A percentile compares a stretch with the other conserved stretches of the same genome.
phyloP scores from a whole-genome alignment of 2,888 invertebrate genomes.

The Dynastes maya region DNA sequence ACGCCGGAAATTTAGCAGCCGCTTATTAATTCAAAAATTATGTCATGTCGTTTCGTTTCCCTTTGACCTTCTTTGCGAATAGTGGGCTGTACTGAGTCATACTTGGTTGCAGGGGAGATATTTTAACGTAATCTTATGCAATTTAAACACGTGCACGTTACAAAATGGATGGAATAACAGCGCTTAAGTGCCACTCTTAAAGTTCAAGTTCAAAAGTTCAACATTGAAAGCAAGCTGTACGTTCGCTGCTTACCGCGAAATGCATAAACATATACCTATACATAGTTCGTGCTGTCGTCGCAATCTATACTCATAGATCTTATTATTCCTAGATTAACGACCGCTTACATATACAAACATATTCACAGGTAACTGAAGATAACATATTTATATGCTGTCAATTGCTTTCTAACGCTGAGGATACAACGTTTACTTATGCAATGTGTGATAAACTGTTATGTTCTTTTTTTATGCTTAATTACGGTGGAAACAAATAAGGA shows the following conservation, averaged over 20 bases:
- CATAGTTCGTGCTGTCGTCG: neutral
- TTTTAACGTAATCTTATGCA: constrained; percentile 49
- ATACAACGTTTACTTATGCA: neutral
- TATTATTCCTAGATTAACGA: constrained; percentile 32
- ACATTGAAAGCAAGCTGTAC: constrained; percentile 31
- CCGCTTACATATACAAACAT: constrained; percentile 4
- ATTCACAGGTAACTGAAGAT: constrained; percentile 1
- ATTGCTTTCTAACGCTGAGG: constrained; percentile 7
- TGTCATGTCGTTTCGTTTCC: constrained; percentile 8
- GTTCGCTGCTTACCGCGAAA: constrained; percentile 18
- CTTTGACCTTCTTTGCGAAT: constrained; percentile 34
- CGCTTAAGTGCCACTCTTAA: constrained; percentile 32
- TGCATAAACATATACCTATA: constrained; percentile 31
- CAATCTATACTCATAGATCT: constrained; percentile 27
- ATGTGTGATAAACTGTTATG: too few relatives aligned
- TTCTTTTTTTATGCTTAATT: too few relatives aligned
- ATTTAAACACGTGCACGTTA: constrained; percentile 49
- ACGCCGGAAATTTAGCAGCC: neutral
- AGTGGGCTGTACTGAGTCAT: constrained; percentile 13
- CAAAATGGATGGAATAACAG: constrained; percentile 45
- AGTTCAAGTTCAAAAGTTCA: constrained; percentile 52
- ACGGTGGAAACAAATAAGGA: too few relatives aligned
- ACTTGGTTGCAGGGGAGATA: constrained; percentile 5
- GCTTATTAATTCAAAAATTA: neutral
- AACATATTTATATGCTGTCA: constrained; percentile 9